Evolutionary conservation across 1,140 invertebrate species (phyloP).

Genomic region (Drosophila subpulchrella): DNA sequence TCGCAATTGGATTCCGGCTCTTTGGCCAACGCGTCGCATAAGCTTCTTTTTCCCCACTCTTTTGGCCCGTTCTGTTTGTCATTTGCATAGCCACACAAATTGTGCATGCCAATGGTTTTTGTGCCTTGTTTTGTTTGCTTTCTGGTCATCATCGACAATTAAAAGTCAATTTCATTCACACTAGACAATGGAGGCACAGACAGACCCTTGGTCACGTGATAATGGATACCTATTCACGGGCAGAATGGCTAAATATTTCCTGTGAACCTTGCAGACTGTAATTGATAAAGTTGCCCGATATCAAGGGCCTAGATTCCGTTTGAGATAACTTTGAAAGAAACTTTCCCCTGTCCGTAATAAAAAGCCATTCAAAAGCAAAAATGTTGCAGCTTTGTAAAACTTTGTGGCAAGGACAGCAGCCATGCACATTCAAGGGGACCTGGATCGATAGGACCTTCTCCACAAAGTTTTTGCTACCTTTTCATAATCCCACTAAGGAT

Average conservation of each 20-base stretch:
- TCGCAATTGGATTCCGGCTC: constrained; percentile 18
- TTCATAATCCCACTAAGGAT: constrained; percentile 5
- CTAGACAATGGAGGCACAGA: constrained; percentile 28
- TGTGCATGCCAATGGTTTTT: constrained; percentile 65
- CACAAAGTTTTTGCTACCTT: constrained; percentile 20
- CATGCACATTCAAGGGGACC: constrained; percentile 23
- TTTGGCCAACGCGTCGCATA: constrained; percentile 70
- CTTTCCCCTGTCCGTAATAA: constrained; percentile 3
- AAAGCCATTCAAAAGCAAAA: constrained; percentile 14
- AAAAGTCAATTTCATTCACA: constrained; percentile 74
- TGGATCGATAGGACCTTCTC: constrained; percentile 34
- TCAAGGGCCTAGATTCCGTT: constrained; percentile 23
- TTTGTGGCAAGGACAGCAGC: constrained; percentile 31
- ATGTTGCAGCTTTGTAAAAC: constrained; percentile 36
- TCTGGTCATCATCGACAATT: constrained; percentile 64
- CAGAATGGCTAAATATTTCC: neutral
- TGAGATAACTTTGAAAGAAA: constrained; percentile 25
- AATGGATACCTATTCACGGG: constrained; percentile 1
- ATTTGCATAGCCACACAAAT: constrained; percentile 65
- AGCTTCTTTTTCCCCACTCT: constrained; percentile 9
- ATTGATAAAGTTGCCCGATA: constrained; percentile 28
- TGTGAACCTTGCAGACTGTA: constrained; percentile 5
- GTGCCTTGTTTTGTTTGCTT: constrained; percentile 28
- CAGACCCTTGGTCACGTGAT: constrained; percentile 53
- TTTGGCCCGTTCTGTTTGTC: constrained; percentile 34